Percentiles rank a stretch among this genome's conserved stretches.
These are phyloP conservation scores for Baccha elongata DNA, from an alignment of 2,888 invertebrate genomes.

Conservation along the genomic window DNA sequence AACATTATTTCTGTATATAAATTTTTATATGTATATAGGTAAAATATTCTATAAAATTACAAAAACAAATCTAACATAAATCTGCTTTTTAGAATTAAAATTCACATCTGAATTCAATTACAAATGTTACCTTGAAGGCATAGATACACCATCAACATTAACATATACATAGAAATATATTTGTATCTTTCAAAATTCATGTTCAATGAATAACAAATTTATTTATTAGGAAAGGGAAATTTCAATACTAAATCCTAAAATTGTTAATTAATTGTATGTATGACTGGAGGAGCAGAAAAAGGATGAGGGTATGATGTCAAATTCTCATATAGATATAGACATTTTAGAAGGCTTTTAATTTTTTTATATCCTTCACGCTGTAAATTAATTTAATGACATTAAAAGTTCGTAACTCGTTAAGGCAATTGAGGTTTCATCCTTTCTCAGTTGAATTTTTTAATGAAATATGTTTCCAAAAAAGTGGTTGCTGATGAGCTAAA, in stretches of 20 bases:
- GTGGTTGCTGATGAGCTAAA: not conserved
- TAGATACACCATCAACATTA: not conserved
- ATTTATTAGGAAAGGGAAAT: conserved; percentile 6
- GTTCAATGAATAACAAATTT: not conserved
- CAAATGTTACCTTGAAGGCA: conserved; percentile 71
- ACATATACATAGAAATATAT: not conserved
- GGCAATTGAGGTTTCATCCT: conserved; percentile 2
- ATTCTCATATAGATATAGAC: not conserved
- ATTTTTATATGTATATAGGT: too few relatives aligned
- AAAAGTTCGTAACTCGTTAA: conserved; percentile 21
- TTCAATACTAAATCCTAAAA: conserved; percentile 8
- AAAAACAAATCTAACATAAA: too few relatives aligned
- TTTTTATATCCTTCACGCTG: not conserved
- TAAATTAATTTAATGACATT: conserved; percentile 15
- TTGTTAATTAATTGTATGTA: conserved; percentile 8
- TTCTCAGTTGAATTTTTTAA: not conserved
- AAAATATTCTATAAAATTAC: too few relatives aligned
- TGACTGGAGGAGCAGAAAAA: not conserved
- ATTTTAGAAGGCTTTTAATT: not conserved
- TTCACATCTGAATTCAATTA: not conserved
- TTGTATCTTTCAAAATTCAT: not conserved
- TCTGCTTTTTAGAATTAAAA: too few relatives aligned
- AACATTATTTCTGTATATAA: too few relatives aligned
- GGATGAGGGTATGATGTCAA: not conserved
- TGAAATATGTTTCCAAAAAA: not conserved